Conservation (phyloP, 1,140 invertebrate species). For the Elymnias hypermnestra region DNA sequence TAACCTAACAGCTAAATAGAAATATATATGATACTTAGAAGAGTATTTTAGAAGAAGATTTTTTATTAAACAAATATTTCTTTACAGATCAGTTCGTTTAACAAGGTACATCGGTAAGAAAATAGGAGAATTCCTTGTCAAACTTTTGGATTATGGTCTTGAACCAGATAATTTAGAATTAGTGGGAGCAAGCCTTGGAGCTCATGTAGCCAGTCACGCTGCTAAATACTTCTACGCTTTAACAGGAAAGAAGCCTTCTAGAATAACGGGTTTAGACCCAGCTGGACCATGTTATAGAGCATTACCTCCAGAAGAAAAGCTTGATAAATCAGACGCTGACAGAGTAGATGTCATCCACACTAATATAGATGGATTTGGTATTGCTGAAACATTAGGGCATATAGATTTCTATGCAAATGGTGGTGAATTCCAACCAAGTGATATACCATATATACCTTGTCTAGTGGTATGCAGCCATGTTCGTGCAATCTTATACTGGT, state of each 20-base stretch:
- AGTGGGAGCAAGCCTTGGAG: slow-evolving; percentile 52
- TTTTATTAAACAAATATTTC: too few species aligned
- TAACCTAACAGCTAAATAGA: too few species aligned
- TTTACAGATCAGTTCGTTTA: slow-evolving; percentile 54
- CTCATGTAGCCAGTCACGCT: slow-evolving; percentile 39
- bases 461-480: slow-evolving; percentile 56
- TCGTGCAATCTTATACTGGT: slow-evolving; percentile 50
- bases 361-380: slow-evolving; percentile 83
- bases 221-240: slow-evolving; percentile 44
- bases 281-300: slow-evolving; percentile 78
- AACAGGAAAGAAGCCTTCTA: slow-evolving; percentile 64
- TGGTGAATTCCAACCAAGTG: slow-evolving; percentile 80
- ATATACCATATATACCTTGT: slow-evolving; percentile 55
- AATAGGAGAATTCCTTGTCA: slow-evolving; percentile 50
- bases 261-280: slow-evolving; percentile 82
- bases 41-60: too few species aligned
- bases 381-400: slow-evolving; percentile 79
- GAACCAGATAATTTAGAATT: slow-evolving; percentile 45
- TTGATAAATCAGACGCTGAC: slow-evolving; percentile 77
- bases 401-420: slow-evolving; percentile 87
- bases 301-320: slow-evolving; percentile 66
- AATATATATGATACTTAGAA: too few species aligned
- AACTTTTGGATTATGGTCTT: slow-evolving; percentile 43
- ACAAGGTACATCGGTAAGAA: slow-evolving; percentile 43
- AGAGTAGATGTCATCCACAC: slow-evolving; percentile 82